Base-by-base conservation (phyloP, 2,113 vertebrate genomes). In the Nerophis lumbriciformis region DNA sequence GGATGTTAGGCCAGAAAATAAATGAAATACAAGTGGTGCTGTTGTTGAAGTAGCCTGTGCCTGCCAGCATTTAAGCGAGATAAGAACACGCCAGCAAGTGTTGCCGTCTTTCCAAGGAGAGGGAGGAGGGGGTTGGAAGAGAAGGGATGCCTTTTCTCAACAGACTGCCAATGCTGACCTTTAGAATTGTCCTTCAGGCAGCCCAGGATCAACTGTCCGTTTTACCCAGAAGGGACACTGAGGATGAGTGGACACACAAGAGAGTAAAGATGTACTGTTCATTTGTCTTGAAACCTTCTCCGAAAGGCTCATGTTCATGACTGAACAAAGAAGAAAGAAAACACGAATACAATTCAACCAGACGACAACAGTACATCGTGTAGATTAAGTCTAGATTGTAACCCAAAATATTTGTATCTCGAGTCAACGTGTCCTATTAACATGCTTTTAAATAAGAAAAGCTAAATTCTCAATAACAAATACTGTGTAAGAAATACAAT, bases 71-170 rank as follows among this genome's bases (percentile, higher is more conserved):
- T 82, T 69, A 48, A 74, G 59, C 66, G 52, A 83, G 86, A 87
- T 88, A 88, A 87, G 83, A 60, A 78, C 70, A 64, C 73, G 71
- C 88, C 86, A 85, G 76, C 76, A 80, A 77, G 73, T 71, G 77
- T 72, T 81, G 82, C 85, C 71, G 68, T 73, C 61, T 69, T 74
- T 77, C 80, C 76, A 66, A 71, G 66, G 68, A 76, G 66, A 74
- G 57, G 53, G 19, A 14, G 2, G 19, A 35, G 50, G 39, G 51
- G n/a, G 19, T 12, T 53, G 19, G 19, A 61, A 5, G 35, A 13
- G 63, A 38, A 60, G 56, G 47, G 61, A 54, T 69, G 62, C 42
- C 48, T 70, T 75, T 71, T 75, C 63, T 73, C 65, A 65, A 76
- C 50, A 53, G 76, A 77, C 63, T 58, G 66, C 72, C 71, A 13